Conservation (phyloP, 2,113 vertebrate genomes). For the Ictidomys tridecemlineatus region DNA sequence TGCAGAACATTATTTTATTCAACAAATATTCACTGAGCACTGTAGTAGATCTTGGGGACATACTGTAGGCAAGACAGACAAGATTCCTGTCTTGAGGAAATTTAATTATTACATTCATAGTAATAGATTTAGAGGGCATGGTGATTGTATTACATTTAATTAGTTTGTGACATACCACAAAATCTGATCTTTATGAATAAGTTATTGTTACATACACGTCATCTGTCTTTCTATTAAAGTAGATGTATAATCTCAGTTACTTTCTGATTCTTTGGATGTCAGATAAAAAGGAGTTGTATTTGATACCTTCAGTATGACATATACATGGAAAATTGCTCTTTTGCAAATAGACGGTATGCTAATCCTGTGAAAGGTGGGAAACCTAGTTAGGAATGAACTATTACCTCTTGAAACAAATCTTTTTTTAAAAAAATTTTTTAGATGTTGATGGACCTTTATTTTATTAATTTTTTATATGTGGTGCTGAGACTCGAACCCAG, state of each 20-base stretch:
- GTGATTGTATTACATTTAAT: neutral
- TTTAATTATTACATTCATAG: neutral
- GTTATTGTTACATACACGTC: neutral
- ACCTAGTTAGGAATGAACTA: conserved; percentile 42
- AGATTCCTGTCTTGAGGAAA: neutral
- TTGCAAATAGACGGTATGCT: conserved; percentile 44
- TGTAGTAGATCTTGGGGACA: neutral
- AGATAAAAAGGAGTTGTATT: conserved; percentile 50
- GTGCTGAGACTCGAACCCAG: no score
- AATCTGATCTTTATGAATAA: conserved; percentile 51
- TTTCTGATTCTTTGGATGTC: conserved; percentile 46
- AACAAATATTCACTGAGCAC: conserved; percentile 14
- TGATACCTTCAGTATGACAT: neutral
- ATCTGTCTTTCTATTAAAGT: conserved; percentile 26
- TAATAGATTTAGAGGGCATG: neutral
- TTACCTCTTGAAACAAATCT: conserved; percentile 37
- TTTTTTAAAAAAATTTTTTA: no score
- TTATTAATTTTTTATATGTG: no score
- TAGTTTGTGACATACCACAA: neutral
- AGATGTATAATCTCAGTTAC: neutral
- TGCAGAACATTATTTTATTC: conserved; percentile 36
- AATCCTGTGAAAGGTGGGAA: neutral
- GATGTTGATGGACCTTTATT: no score
- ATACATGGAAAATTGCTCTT: conserved; percentile 14
- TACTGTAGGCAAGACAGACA: neutral